These are phyloP conservation scores for Ecliptopera silaceata DNA, from an alignment of 2,888 invertebrate species.

Conservation along the genomic window DNA sequence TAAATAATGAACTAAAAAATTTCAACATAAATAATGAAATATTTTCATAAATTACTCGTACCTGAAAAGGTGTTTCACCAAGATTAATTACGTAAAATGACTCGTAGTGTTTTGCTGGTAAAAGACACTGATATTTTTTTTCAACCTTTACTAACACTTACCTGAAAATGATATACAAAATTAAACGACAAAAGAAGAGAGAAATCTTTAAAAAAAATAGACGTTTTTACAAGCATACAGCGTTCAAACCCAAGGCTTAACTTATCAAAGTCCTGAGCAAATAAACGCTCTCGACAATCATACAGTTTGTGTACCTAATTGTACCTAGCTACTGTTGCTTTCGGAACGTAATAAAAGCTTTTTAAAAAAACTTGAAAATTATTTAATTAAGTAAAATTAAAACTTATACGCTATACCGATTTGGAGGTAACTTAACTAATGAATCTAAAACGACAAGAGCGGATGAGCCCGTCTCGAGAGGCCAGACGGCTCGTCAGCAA, in stretches of 20 bases:
- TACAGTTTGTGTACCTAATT: constrained; percentile 37
- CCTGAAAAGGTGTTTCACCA: constrained; percentile 25
- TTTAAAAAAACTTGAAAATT: too few species aligned
- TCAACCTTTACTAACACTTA: not conserved
- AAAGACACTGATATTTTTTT: not conserved
- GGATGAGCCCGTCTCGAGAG: too few species aligned
- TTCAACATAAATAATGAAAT: constrained; percentile 21
- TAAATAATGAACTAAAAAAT: constrained; percentile 30
- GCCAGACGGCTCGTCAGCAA: too few species aligned
- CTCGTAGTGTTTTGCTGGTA: not conserved
- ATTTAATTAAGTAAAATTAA: too few species aligned
- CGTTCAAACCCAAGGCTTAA: constrained; percentile 20
- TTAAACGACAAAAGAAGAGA: too few species aligned
- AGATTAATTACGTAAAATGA: constrained; percentile 25
- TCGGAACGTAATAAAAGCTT: too few species aligned
- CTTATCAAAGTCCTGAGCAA: constrained; percentile 34
- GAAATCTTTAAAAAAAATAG: not conserved
- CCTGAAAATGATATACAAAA: too few species aligned
- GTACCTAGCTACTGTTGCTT: constrained; percentile 21
- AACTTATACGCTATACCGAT: too few species aligned
- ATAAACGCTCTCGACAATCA: constrained; percentile 31
- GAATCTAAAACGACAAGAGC: too few species aligned
- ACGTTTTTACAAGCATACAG: constrained; percentile 38
- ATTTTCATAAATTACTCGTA: constrained; percentile 27
- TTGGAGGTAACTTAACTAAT: too few species aligned